Evolutionary conservation across 2,797 vertebrate species (phyloP).

Genomic region (Hafferia zeledoni): DNA sequence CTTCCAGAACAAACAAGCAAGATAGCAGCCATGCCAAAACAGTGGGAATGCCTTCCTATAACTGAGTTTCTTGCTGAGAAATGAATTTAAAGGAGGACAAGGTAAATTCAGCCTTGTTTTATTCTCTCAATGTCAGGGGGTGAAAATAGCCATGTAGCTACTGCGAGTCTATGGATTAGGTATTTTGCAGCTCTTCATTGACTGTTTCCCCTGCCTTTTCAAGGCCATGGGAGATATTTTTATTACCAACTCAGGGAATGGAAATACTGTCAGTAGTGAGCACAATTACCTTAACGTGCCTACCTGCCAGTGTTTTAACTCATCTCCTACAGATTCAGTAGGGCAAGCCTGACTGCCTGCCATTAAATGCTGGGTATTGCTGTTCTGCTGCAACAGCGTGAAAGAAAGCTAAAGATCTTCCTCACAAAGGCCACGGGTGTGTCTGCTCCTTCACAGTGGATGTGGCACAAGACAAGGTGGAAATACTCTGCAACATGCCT

Average conservation of each 20-base stretch:
- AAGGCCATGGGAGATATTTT: not conserved
- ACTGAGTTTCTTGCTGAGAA: not conserved
- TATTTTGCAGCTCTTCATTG: not conserved
- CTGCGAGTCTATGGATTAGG: not conserved
- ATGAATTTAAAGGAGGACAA: not conserved
- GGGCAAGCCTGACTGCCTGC: not conserved
- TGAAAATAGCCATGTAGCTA: not conserved
- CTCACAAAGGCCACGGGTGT: not conserved
- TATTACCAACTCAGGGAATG: not conserved
- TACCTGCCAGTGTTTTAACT: not conserved
- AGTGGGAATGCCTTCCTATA: not conserved
- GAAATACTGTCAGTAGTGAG: not conserved
- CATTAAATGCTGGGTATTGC: not conserved
- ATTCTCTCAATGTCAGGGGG: not conserved
- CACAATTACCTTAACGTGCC: no score
- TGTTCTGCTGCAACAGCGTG: not conserved
- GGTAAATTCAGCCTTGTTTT: not conserved
- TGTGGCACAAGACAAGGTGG: accelerated
- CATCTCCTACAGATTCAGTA: not conserved
- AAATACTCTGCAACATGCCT: not conserved
- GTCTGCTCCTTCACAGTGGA: accelerated
- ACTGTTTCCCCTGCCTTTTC: not conserved
- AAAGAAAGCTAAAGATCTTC: not conserved
- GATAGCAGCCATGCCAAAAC: not conserved
- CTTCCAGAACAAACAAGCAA: not conserved